Evolutionary conservation across 2,888 invertebrate species (phyloP).

Genomic region (Drosophila phalerata): DNA sequence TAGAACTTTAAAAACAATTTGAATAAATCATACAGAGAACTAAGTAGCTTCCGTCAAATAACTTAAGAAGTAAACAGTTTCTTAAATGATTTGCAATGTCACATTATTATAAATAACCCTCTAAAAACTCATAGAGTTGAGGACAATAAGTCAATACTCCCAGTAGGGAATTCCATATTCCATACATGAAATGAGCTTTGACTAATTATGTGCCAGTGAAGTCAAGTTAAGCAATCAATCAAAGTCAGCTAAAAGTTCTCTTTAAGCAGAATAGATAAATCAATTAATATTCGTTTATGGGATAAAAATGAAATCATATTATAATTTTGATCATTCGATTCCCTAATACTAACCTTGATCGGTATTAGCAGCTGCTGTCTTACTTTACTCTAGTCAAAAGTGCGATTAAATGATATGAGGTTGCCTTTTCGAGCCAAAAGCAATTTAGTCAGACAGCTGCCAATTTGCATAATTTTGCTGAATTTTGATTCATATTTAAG

Average conservation of each 20-base stretch:
- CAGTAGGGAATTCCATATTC: constrained; percentile 12
- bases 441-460: constrained; percentile 38
- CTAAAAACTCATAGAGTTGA: neutral
- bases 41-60: neutral
- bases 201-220: neutral
- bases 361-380: constrained; percentile 16
- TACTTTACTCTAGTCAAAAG: constrained; percentile 11
- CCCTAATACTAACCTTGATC: constrained; percentile 24
- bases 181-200: neutral
- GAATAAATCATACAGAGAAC: neutral
- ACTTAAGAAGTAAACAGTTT: neutral
- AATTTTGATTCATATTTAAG: constrained; percentile 59
- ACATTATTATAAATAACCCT: neutral
- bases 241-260: neutral
- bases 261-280: constrained; percentile 8
- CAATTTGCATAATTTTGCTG: constrained; percentile 56
- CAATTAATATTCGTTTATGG: constrained; percentile 5
- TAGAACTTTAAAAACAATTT: neutral
- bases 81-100: neutral
- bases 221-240: neutral
- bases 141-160: neutral
- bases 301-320: neutral
- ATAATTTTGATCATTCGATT: constrained; percentile 4
- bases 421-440: constrained; percentile 30
- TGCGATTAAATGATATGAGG: constrained; percentile 5